phyloP scores from a whole-genome alignment of 2,888 invertebrate species.

The Harpagoxenus sublaevis region DNA sequence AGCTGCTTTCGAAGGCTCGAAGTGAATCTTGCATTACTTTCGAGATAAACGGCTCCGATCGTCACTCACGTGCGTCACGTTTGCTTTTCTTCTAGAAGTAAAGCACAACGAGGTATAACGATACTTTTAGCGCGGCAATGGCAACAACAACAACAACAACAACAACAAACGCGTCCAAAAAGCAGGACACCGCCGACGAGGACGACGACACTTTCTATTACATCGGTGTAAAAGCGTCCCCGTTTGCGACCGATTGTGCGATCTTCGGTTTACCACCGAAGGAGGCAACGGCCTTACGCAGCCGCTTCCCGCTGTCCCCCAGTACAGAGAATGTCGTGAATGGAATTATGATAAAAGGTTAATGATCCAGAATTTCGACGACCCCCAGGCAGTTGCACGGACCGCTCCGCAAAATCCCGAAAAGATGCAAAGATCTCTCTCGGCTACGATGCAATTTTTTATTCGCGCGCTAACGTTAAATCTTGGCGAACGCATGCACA shows the following conservation, averaged over 20 bases:
- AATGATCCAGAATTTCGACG: constrained; percentile 19
- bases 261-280: constrained; percentile 92
- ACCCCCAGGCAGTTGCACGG: not conserved
- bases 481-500: not conserved
- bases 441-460: not conserved
- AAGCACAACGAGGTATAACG: constrained; percentile 82
- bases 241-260: constrained; percentile 91
- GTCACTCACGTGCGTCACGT: constrained; percentile 33
- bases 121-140: constrained; percentile 66
- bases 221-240: constrained; percentile 92
- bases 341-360: constrained; percentile 90
- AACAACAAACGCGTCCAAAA: constrained; percentile 71
- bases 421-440: constrained; percentile 10
- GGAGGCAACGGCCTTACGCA: constrained; percentile 90
- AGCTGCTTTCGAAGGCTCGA: not conserved
- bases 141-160: constrained; percentile 42
- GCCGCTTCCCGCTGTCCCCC: constrained; percentile 90
- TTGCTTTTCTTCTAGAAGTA: constrained; percentile 79
- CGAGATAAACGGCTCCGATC: constrained; percentile 35
- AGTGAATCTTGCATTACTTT: constrained; percentile 27
- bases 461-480: not conserved
- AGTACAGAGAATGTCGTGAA: constrained; percentile 89
- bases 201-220: constrained; percentile 89
- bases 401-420: not conserved
- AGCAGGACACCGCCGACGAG: constrained; percentile 64